Base-by-base conservation (phyloP, 2,888 invertebrate species). In the Pinctada fucata region DNA sequence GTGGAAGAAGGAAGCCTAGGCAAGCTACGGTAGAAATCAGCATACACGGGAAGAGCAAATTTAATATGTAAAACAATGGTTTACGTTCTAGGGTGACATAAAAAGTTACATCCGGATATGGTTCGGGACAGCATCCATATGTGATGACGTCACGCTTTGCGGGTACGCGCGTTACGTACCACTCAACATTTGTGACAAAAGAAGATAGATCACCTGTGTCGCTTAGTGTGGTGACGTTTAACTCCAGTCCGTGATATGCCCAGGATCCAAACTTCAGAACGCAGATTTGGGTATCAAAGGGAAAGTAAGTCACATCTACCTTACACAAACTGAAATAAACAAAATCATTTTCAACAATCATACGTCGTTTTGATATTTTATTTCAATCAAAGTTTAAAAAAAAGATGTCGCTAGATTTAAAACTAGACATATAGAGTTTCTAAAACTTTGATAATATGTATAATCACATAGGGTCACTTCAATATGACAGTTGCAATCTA, bases 61-160 rank as follows among this genome's bases (percentile, higher is more conserved):
- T 88, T 68, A 88, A 83, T 16, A 88, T 78, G 75, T 88, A 88
- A 81, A 89, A 89, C 79, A 89, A 82, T 16, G 89, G 87, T 72
- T 85, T 86, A 10, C 87, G 78, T 31, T 82, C 75, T 48, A 87
- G 64, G 48, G 74, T 72, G 4, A 89, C 71, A 75, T 82, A 84
- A 78, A 88, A 90, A 5, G 87, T 86, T 65, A 89, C 85, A 78
- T 88, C 88, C 13, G 89, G 88, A 78, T 87, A 90, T 0, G 89
- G 87, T 63, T 88, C 87, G 2, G 83, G 80, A 50, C 88, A 86
- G 68, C 88, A 87, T 0, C 75, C 73, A 79, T 88, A 90, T 10
- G 79, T 68, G 0, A 80, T 6, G 0, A 83, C 85, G 68, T 84
- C 76, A 2, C 84, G 75, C 8, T 78, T 65, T 2, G 84, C 76